A percentile compares a stretch with the other conserved stretches of the same genome.
These are phyloP conservation scores for Seladonia tumulorum DNA, from an alignment of 2,888 invertebrate species.

Conservation along the genomic window DNA sequence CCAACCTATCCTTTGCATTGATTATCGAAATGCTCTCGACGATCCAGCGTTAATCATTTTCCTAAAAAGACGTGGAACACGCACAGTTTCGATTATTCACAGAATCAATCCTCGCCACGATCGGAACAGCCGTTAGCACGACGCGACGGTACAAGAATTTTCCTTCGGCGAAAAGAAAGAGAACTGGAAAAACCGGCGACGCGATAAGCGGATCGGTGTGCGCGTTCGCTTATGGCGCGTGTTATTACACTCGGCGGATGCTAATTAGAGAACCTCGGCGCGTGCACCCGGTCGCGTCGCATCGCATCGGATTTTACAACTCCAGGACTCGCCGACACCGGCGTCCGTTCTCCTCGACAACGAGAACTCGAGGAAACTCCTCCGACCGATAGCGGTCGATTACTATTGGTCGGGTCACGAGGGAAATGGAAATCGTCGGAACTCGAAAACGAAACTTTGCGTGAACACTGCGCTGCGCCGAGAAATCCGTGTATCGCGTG, in stretches of 20 bases:
- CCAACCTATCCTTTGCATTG: background rate
- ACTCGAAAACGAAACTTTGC: background rate
- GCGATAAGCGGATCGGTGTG: background rate
- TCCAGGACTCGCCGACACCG: background rate
- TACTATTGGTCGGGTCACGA: no score
- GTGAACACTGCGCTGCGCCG: no score
- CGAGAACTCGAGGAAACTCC: background rate
- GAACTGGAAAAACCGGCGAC: background rate
- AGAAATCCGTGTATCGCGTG: background rate
- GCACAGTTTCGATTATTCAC: background rate
- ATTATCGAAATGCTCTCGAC: background rate
- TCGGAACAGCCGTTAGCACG: background rate
- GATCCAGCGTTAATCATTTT: background rate
- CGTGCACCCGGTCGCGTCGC: constrained; percentile 14
- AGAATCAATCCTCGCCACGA: background rate
- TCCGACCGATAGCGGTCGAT: background rate
- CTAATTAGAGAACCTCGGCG: constrained; percentile 32
- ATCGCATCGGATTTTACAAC: background rate
- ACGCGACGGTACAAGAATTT: background rate
- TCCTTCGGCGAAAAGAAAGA: background rate
- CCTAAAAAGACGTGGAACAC: background rate
- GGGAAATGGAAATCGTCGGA: no score
- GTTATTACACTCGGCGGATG: constrained; percentile 29
- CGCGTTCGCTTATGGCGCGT: constrained; percentile 18
- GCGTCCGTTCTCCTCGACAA: background rate